Percentiles rank a stretch among this genome's conserved stretches.
These are phyloP conservation scores for Noctua pronuba DNA, from an alignment of 2,888 invertebrate genomes.

Conservation along the genomic window DNA sequence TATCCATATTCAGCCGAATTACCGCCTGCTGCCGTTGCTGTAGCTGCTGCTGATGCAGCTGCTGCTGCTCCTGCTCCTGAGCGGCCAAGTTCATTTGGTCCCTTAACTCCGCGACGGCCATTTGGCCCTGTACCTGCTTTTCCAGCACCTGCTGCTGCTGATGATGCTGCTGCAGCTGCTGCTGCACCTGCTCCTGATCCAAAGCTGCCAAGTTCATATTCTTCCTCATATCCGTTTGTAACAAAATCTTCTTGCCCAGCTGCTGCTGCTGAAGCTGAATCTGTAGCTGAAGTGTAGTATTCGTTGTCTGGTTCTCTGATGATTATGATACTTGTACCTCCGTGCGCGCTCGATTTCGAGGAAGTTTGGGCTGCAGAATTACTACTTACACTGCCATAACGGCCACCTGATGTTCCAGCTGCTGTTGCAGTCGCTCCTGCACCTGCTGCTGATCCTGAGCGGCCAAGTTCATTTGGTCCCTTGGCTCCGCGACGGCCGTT, in stretches of 20 bases:
- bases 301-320: background rate
- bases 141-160: background rate
- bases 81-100: accelerated
- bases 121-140: too few species aligned
- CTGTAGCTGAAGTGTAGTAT: too few species aligned
- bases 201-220: too few species aligned
- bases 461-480: background rate
- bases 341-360: background rate
- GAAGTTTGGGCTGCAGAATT: background rate
- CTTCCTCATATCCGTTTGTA: background rate
- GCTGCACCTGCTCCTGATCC: background rate
- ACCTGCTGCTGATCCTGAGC: background rate
- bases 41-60: slow-evolving; percentile 14
- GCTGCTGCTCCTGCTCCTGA: background rate
- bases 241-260: background rate
- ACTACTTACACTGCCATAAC: background rate
- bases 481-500: accelerated
- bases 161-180: slow-evolving; percentile 16
- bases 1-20: background rate
- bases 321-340: background rate
- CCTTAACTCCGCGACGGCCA: too few species aligned
- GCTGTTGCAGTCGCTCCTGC: background rate
- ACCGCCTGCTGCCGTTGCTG: background rate
- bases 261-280: slow-evolving; percentile 21
- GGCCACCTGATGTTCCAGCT: background rate